phyloP scores from a whole-genome alignment of 2,797 vertebrate species.

The Semotilus atromaculatus region DNA sequence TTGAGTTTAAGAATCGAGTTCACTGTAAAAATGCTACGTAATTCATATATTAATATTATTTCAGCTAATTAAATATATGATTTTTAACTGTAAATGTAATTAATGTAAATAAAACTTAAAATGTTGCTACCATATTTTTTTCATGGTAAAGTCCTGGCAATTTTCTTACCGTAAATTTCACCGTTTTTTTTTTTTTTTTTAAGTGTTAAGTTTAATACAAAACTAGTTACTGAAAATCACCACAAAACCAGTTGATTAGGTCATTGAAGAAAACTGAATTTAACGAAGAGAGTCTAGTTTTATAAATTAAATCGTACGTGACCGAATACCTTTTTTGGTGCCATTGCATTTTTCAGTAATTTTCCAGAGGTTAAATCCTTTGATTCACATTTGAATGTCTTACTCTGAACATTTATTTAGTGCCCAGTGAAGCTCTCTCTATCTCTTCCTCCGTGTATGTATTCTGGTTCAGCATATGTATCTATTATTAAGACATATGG shows the following conservation, averaged over 20 bases:
- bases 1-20: neutral
- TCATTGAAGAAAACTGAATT: too few species aligned
- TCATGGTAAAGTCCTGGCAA: neutral
- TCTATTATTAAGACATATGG: conserved; percentile 83
- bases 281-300: neutral
- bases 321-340: neutral
- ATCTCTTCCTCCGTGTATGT: conserved; percentile 67
- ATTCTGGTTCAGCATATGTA: conserved; percentile 81
- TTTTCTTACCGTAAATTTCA: neutral
- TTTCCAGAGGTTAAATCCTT: neutral
- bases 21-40: neutral
- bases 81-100: neutral
- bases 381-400: neutral
- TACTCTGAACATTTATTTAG: conserved; percentile 6
- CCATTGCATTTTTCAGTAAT: neutral
- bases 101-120: neutral
- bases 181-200: too few species aligned
- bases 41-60: neutral
- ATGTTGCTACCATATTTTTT: neutral
- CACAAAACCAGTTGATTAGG: neutral
- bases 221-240: neutral
- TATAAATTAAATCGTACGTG: neutral
- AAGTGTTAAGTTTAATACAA: neutral
- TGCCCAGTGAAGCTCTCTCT: neutral
- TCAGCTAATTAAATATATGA: neutral